Evolutionary conservation across 2,888 invertebrate species (phyloP).

Genomic region (Catonia carolina): DNA sequence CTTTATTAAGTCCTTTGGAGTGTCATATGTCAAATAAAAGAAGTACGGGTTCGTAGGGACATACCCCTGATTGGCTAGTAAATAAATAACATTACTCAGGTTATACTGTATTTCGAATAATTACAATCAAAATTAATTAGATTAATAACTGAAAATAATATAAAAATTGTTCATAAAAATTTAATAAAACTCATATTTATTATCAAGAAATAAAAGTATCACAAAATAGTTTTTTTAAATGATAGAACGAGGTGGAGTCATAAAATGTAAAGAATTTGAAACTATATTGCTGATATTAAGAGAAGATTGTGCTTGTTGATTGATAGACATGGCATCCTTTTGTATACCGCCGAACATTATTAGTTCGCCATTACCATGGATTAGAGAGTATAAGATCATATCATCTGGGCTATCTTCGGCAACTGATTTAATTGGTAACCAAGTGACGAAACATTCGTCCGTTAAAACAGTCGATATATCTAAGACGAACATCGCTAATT

Average conservation of each 20-base stretch:
- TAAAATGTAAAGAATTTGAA: slow-evolving; percentile 70
- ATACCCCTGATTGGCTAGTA: too few relatives aligned
- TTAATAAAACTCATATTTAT: too few relatives aligned
- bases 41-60: too few relatives aligned
- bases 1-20: too few relatives aligned
- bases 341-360: slow-evolving; percentile 95
- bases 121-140: too few relatives aligned
- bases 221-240: too few relatives aligned
- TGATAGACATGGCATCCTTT: slow-evolving; percentile 50
- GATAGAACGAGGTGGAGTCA: slow-evolving; percentile 52
- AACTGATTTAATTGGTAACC: slow-evolving; percentile 63
- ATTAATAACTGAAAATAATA: too few relatives aligned
- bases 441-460: slow-evolving; percentile 57
- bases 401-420: slow-evolving; percentile 74
- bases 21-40: too few relatives aligned
- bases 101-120: too few relatives aligned
- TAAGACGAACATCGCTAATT: slow-evolving; percentile 73
- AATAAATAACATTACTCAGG: too few relatives aligned
- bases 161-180: too few relatives aligned
- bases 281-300: slow-evolving; percentile 58
- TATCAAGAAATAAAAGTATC: too few relatives aligned
- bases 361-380: slow-evolving; percentile 84
- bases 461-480: slow-evolving; percentile 69
- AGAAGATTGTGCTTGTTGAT: slow-evolving; percentile 30
- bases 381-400: slow-evolving; percentile 81